These are phyloP conservation scores for Anoura caudifer DNA, from an alignment of 2,113 vertebrate genomes.

Conservation along the genomic window DNA sequence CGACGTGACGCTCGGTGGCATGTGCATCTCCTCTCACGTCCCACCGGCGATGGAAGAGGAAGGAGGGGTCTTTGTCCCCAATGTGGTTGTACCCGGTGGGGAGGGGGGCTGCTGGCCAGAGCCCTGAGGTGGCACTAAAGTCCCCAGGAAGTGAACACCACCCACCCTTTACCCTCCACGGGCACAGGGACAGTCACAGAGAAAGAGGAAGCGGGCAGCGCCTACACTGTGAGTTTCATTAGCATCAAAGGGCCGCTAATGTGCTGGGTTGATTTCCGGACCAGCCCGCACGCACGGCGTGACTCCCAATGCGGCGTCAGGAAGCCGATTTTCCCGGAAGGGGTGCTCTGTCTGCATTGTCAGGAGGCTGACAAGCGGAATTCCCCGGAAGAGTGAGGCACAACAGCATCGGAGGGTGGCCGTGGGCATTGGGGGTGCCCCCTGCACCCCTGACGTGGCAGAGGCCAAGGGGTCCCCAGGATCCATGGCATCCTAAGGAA, in stretches of 20 bases:
- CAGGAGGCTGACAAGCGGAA: constrained; percentile 48
- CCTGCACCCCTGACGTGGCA: fast-evolving
- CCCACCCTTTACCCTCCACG: not conserved
- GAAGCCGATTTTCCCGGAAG: constrained; percentile 19
- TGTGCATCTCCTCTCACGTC: not conserved
- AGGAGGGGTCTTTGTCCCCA: not conserved
- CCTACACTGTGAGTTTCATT: too few species aligned
- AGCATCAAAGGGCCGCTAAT: constrained; percentile 40
- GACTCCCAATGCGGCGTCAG: constrained; percentile 59
- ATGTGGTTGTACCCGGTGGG: too few species aligned
- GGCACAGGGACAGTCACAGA: fast-evolving
- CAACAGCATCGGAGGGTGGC: too few species aligned
- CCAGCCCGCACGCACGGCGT: not conserved
- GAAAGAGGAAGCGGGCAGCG: not conserved
- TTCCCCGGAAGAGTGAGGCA: not conserved
- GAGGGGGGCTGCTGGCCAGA: not conserved
- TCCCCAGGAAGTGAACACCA: not conserved
- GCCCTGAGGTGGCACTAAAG: not conserved
- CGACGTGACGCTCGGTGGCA: not conserved
- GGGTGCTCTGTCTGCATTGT: not conserved
- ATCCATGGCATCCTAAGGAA: not conserved
- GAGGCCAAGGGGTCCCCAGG: not conserved
- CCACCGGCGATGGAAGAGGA: not conserved
- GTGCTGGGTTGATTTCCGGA: not conserved
- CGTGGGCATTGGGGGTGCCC: fast-evolving